These are phyloP conservation scores for Ganaspis sp. DNA, from an alignment of 1,140 invertebrate genomes.

Conservation along the genomic window DNA sequence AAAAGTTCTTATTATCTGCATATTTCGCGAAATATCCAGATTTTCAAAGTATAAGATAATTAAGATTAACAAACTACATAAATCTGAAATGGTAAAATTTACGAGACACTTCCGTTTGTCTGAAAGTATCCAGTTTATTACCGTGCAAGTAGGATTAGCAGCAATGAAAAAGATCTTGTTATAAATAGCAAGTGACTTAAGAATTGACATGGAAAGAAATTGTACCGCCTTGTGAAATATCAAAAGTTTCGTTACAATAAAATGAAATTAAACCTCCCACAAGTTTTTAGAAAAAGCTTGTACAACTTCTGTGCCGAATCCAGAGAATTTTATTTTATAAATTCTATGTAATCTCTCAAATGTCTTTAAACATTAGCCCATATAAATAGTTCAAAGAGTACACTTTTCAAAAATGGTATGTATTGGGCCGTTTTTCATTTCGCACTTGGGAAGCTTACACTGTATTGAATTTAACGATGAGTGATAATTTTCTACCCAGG, in stretches of 20 bases:
- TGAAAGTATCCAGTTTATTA: neutral
- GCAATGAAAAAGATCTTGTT: neutral
- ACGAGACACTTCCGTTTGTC: slow-evolving; percentile 23
- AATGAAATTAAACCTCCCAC: neutral
- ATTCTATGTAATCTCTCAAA: too few species aligned
- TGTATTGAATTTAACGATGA: too few species aligned
- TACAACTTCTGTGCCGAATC: too few species aligned
- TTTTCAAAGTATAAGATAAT: neutral
- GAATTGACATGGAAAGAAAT: slow-evolving; percentile 9
- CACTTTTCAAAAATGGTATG: too few species aligned
- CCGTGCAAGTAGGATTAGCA: slow-evolving; percentile 5
- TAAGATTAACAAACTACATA: neutral
- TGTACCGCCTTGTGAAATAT: neutral
- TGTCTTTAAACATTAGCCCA: too few species aligned
- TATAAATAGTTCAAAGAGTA: too few species aligned
- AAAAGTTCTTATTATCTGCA: neutral
- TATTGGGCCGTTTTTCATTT: too few species aligned
- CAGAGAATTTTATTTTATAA: too few species aligned
- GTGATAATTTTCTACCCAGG: too few species aligned
- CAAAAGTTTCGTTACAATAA: neutral
- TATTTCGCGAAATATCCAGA: neutral
- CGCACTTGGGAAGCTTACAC: too few species aligned
- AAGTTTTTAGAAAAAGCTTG: neutral
- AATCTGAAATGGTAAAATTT: neutral
- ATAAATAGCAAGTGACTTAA: slow-evolving; percentile 14